Base-by-base conservation (phyloP, 2,113 vertebrate genomes). In the Cebidichthys violaceus region DNA sequence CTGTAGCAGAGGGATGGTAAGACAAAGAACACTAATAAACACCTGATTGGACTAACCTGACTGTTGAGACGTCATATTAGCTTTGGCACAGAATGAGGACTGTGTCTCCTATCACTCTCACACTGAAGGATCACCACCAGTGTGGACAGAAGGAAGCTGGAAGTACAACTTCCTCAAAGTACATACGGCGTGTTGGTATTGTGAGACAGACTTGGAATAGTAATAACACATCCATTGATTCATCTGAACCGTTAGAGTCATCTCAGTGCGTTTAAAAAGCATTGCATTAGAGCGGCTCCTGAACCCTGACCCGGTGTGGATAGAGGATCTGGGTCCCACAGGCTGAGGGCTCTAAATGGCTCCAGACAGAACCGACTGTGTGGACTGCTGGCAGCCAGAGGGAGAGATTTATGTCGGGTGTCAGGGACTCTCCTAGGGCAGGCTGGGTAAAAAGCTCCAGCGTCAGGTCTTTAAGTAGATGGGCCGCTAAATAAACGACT, bases 381-480 rank as follows among this genome's bases (percentile, higher is more conserved):
- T 50, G 2, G 50, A 87, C 85, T 84, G 69, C 77, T 54, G 73
- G 79, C 76, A 88, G 59, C 87, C 71, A 43, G 68, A 52, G 75
- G 82, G 80, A 77, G 81, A 90, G 88, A 90, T 87, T 93, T 89
- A 91, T 83, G 85, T 81, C 79, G 82, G 76, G 77, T 88, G 82
- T 88, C 85, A 82, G 77, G 81, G 84, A 89, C 87, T 81, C 81
- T 89, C 84, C 75, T 69, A 62, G 76, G 67, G 83, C 81, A 82
- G 68, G 24, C 68, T 77, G 76, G 65, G 82, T 82, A 88, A 88
- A 91, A 92, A 84, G 77, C 86, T 87, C 83, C 64, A 62, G 59
- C 65, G 60, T 87, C 84, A 89, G 81, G 89, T 86, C 82, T 91
- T 92, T 86, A 85, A 91, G 85, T 62, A 90, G 89, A 89, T 81